Conservation (phyloP, 1,140 invertebrate genomes). For the Andrena cerasifolii region DNA sequence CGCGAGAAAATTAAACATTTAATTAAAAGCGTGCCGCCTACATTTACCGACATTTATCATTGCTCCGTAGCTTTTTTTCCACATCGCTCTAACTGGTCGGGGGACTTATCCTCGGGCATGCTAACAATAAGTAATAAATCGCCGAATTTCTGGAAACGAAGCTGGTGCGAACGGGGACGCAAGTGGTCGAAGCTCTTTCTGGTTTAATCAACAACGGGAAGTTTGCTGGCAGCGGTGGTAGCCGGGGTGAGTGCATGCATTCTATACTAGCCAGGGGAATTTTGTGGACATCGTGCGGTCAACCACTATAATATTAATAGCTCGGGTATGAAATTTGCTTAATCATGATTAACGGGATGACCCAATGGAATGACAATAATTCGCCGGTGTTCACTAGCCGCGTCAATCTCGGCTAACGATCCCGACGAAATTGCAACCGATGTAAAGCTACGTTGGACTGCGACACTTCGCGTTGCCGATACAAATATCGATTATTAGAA, state of each 20-base stretch:
- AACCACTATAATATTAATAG: constrained; percentile 68
- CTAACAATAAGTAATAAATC: constrained; percentile 20
- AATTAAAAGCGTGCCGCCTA: neutral
- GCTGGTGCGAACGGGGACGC: too few relatives aligned
- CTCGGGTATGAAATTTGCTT: constrained; percentile 66
- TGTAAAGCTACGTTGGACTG: constrained; percentile 5
- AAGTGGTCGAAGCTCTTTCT: constrained; percentile 39
- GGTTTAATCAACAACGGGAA: constrained; percentile 67
- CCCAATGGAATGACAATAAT: constrained; percentile 66
- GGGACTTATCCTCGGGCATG: too few relatives aligned
- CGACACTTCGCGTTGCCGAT: neutral
- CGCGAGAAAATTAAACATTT: neutral
- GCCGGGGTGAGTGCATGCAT: constrained; percentile 64
- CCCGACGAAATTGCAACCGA: constrained; percentile 16
- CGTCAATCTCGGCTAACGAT: constrained; percentile 56
- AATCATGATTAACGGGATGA: constrained; percentile 69
- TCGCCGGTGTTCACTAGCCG: constrained; percentile 42
- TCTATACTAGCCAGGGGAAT: constrained; percentile 70
- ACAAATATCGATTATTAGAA: constrained; percentile 25
- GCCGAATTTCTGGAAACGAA: constrained; percentile 8
- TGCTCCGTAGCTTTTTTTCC: neutral
- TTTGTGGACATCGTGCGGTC: constrained; percentile 66
- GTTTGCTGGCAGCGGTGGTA: constrained; percentile 56
- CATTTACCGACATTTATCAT: neutral
- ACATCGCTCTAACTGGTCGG: neutral